Evolutionary conservation across 2,113 vertebrate genomes (phyloP).

Genomic region (Cochlearius cochlearius): DNA sequence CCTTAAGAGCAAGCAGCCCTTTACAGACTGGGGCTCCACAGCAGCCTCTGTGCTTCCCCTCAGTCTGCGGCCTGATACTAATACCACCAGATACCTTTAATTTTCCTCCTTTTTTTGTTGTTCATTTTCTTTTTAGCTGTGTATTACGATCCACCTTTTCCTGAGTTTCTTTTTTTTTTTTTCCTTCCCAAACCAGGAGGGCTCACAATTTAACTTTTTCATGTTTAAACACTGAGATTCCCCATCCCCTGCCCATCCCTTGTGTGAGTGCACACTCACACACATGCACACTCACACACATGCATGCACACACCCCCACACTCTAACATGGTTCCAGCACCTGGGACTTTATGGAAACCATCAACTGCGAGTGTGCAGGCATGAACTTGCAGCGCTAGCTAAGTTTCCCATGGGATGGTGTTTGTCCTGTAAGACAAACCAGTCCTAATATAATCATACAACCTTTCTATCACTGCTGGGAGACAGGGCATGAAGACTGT

Average conservation of each 20-base stretch:
- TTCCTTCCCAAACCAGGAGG: background rate
- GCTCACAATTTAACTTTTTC: background rate
- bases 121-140: background rate
- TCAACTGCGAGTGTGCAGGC: background rate
- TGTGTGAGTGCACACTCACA: too few relatives aligned
- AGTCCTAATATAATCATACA: background rate
- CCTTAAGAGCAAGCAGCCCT: background rate
- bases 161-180: background rate
- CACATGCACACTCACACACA: fast-evolving
- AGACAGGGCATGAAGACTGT: background rate
- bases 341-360: background rate
- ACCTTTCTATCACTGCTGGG: background rate
- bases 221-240: background rate
- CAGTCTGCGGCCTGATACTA: background rate
- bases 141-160: background rate
- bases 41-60: background rate
- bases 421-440: background rate
- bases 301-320: too few relatives aligned
- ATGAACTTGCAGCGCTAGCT: background rate
- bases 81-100: background rate
- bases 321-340: background rate
- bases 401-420: background rate
- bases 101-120: background rate
- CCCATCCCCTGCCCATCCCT: background rate
- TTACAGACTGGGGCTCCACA: background rate